Conservation (phyloP, 2,113 vertebrate species). For the Connochaetes taurinus region DNA sequence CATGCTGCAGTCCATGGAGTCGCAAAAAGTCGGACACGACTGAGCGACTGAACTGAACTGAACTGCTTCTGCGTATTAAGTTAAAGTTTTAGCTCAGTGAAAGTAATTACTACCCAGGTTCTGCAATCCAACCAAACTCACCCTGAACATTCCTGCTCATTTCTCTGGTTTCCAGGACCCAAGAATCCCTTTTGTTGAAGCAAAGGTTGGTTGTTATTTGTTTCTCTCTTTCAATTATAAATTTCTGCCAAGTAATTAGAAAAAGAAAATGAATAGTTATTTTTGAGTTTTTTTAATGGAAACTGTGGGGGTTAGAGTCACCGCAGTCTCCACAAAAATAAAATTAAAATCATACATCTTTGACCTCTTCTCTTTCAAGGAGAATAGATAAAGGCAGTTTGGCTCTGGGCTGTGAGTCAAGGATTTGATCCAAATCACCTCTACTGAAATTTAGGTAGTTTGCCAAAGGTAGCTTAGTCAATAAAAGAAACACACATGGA, state of each 20-base stretch:
- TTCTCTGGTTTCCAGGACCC: constrained; percentile 66
- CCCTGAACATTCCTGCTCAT: constrained; percentile 51
- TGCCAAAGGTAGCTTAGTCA: constrained; percentile 37
- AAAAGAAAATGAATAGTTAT: constrained; percentile 60
- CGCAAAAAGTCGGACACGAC: neutral
- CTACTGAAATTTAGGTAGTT: constrained; percentile 46
- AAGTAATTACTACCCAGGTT: constrained; percentile 62
- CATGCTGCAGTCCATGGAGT: neutral
- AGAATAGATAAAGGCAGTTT: constrained; percentile 62
- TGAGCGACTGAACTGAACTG: neutral
- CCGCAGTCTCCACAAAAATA: constrained; percentile 45
- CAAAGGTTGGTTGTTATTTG: constrained; percentile 54
- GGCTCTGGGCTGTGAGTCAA: constrained; percentile 40
- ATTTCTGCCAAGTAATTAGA: constrained; percentile 68
- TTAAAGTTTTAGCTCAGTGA: constrained; percentile 59
- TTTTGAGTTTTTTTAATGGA: constrained; percentile 48
- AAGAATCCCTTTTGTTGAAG: constrained; percentile 67
- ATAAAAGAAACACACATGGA: constrained; percentile 36
- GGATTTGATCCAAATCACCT: constrained; percentile 55
- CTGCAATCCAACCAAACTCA: constrained; percentile 55
- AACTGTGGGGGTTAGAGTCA: constrained; percentile 17
- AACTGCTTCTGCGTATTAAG: neutral
- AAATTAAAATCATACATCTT: constrained; percentile 63
- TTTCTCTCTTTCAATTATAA: constrained; percentile 49
- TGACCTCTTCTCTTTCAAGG: constrained; percentile 21